A percentile compares a stretch with the other conserved stretches of the same genome.
Evolutionary conservation across 2,113 vertebrate genomes (phyloP).

Genomic region (Piliocolobus tephrosceles): DNA sequence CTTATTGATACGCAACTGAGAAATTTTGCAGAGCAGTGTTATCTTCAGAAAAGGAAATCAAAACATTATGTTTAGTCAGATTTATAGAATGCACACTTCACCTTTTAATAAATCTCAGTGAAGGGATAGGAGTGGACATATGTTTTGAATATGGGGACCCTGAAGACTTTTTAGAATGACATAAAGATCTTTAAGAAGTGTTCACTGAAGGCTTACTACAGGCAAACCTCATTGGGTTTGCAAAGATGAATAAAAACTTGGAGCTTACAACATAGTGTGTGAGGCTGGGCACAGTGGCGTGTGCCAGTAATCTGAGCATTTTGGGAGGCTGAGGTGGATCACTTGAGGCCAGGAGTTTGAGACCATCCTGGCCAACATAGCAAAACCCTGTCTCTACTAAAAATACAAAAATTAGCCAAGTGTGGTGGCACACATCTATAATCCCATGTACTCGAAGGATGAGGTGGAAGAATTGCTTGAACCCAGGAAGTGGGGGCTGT

Average conservation of each 20-base stretch:
- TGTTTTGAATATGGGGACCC: background rate
- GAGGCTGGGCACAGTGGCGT: background rate
- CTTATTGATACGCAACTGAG: slow-evolving; percentile 20
- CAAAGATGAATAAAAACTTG: background rate
- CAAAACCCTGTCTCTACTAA: background rate
- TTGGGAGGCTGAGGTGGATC: background rate
- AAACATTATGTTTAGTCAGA: background rate
- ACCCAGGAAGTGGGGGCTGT: background rate
- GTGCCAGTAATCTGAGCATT: background rate
- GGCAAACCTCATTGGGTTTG: background rate
- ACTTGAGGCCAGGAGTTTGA: background rate
- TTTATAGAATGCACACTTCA: background rate
- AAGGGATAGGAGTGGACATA: background rate
- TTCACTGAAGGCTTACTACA: background rate
- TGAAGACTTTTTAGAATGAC: slow-evolving; percentile 7
- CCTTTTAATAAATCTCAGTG: background rate
- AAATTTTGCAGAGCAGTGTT: background rate
- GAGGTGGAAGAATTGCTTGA: background rate
- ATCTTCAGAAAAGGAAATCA: background rate
- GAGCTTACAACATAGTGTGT: background rate
- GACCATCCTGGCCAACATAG: background rate
- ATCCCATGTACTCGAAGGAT: background rate
- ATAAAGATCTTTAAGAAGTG: background rate
- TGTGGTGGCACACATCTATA: background rate
- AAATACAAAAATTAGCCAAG: background rate